These are phyloP conservation scores for Seira musarum DNA, from an alignment of 2,888 invertebrate genomes.

Conservation along the genomic window DNA sequence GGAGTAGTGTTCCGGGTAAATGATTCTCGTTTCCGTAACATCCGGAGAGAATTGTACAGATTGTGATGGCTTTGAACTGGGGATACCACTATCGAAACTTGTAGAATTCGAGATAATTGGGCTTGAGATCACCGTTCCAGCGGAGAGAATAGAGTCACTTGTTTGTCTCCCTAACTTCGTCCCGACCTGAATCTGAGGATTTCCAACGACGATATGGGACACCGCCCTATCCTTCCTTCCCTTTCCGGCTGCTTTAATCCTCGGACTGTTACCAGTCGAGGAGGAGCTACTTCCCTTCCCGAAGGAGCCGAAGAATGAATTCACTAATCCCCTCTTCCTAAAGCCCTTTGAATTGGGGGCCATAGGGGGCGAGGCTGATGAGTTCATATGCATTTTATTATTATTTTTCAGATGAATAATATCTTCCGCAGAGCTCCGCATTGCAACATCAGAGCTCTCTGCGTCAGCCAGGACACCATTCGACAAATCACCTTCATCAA, in stretches of 20 bases:
- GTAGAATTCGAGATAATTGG: conserved; percentile 32
- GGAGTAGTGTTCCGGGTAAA: conserved; percentile 20
- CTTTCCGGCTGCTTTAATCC: not conserved
- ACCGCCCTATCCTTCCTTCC: not conserved
- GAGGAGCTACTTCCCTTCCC: conserved; percentile 70
- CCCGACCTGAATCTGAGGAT: conserved; percentile 33
- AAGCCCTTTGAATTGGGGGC: conserved; percentile 14
- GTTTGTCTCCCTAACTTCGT: conserved; percentile 54
- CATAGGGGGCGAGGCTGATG: not conserved
- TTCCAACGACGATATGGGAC: not conserved
- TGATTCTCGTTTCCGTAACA: conserved; percentile 20
- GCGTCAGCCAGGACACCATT: conserved; percentile 69
- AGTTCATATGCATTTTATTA: not conserved
- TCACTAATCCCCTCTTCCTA: conserved; percentile 50
- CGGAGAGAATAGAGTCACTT: conserved; percentile 45
- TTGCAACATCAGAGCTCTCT: conserved; percentile 67
- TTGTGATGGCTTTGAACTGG: conserved; percentile 24
- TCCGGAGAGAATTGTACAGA: conserved; percentile 60
- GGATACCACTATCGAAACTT: conserved; percentile 16
- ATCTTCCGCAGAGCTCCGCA: conserved; percentile 66
- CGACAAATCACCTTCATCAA: conserved; percentile 68
- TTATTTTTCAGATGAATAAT: conserved; percentile 21
- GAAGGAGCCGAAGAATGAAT: conserved; percentile 70
- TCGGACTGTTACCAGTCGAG: conserved; percentile 18
- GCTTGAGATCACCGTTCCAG: conserved; percentile 40